phyloP scores from a whole-genome alignment of 2,797 vertebrate species.

The Hippocampus kuda region DNA sequence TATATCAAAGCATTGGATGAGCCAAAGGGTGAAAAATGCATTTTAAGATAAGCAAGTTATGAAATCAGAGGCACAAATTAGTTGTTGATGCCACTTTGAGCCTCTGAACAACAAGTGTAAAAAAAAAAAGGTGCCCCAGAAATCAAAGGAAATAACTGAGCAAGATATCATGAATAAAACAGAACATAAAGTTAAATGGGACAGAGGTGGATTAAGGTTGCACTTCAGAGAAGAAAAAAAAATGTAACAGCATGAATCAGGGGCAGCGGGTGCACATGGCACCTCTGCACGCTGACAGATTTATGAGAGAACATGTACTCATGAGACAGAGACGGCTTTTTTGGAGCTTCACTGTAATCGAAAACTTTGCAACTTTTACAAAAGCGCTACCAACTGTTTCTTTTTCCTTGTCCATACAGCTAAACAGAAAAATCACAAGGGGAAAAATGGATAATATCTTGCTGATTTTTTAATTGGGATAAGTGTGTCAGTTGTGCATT shows the following conservation, averaged over 20 bases:
- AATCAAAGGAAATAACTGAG: constrained; percentile 21
- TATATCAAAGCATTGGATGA: constrained; percentile 20
- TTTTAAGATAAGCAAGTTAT: constrained; percentile 13
- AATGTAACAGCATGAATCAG: not conserved
- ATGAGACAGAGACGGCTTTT: constrained; percentile 47
- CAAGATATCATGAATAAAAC: constrained; percentile 29
- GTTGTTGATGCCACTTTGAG: constrained; percentile 19
- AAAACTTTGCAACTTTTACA: constrained; percentile 38
- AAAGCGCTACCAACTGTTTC: constrained; percentile 28
- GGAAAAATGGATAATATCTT: not conserved
- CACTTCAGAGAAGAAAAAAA: constrained; percentile 6
- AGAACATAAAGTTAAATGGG: constrained; percentile 27
- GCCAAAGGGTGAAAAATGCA: constrained; percentile 6
- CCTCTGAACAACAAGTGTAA: constrained; percentile 5
- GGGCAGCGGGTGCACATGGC: constrained; percentile 26
- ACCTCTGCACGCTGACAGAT: constrained; percentile 35
- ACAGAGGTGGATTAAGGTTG: constrained; percentile 20
- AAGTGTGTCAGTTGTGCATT: not conserved
- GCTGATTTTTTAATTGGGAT: not conserved
- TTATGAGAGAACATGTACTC: constrained; percentile 40
- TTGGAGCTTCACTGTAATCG: constrained; percentile 48
- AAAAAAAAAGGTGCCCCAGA: constrained; percentile 38
- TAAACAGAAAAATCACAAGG: constrained; percentile 4
- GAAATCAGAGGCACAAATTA: constrained; percentile 22
- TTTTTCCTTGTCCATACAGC: not conserved